These are phyloP conservation scores for Sphinx pinastri DNA, from an alignment of 2,888 invertebrate species.

Conservation along the genomic window DNA sequence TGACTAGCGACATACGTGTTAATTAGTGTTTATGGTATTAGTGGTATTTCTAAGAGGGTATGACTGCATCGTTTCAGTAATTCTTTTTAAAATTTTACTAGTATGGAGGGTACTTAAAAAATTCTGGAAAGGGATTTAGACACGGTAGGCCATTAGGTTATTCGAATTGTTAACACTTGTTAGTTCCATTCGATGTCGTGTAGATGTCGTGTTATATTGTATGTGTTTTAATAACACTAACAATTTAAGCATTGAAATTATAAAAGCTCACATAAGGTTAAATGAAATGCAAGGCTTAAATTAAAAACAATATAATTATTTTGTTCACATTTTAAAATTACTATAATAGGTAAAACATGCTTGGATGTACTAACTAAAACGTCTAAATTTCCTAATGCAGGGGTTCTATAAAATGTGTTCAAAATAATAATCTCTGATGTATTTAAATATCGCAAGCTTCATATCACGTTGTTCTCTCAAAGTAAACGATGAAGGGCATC, in stretches of 20 bases:
- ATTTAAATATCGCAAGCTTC: slow-evolving; percentile 38
- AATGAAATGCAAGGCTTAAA: slow-evolving; percentile 42
- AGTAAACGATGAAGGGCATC: not conserved
- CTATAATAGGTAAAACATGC: slow-evolving; percentile 12
- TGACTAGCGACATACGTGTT: slow-evolving; percentile 63
- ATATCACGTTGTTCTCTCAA: slow-evolving; percentile 23
- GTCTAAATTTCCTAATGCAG: not conserved
- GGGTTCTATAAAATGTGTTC: slow-evolving; percentile 31
- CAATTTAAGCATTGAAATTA: slow-evolving; percentile 5
- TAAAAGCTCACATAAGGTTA: slow-evolving; percentile 33
- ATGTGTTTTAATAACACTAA: slow-evolving; percentile 20
- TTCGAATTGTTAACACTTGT: not conserved
- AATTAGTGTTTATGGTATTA: not conserved
- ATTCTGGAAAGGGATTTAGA: too few relatives aligned
- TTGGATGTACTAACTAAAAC: slow-evolving; percentile 6
- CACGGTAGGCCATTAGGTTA: too few relatives aligned
- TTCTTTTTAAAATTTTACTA: too few relatives aligned
- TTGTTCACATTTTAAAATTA: slow-evolving; percentile 34
- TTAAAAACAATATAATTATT: slow-evolving; percentile 39
- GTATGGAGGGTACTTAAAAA: too few relatives aligned
- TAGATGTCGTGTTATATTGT: slow-evolving; percentile 21
- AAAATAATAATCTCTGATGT: slow-evolving; percentile 37
- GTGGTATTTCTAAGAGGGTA: not conserved
- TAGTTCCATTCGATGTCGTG: slow-evolving; percentile 21
- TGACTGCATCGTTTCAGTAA: too few relatives aligned